Conservation (phyloP, 2,113 vertebrate genomes). For the Fulmarus glacialis region DNA sequence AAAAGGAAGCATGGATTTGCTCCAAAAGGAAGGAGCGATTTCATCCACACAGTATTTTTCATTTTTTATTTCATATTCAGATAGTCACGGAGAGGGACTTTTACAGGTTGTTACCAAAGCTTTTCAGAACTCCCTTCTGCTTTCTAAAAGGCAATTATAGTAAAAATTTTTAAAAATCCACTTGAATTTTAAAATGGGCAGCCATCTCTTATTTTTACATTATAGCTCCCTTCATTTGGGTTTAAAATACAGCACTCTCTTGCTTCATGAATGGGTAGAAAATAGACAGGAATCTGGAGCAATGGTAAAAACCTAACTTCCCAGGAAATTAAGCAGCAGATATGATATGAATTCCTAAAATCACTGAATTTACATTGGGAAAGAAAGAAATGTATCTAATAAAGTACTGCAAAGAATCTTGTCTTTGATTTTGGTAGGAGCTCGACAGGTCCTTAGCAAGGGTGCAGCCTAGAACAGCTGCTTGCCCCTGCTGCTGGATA, state of each 20-base stretch:
- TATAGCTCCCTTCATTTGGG: not conserved
- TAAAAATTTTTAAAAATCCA: not conserved
- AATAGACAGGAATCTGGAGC: not conserved
- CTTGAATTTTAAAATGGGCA: not conserved
- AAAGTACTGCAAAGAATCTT: not conserved
- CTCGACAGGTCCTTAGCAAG: not conserved
- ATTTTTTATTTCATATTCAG: not conserved
- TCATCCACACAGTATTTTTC: not conserved
- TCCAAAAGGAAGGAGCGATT: slow-evolving; percentile 19
- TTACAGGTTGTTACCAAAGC: not conserved
- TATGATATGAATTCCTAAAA: not conserved
- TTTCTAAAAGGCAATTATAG: not conserved
- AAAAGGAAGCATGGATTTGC: slow-evolving; percentile 33
- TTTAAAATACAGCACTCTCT: not conserved
- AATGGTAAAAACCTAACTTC: not conserved
- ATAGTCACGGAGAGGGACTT: not conserved
- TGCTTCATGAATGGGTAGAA: not conserved
- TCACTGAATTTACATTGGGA: not conserved
- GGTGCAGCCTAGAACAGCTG: not conserved
- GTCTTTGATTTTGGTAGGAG: not conserved
- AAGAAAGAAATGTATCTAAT: not conserved
- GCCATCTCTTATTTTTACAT: not conserved
- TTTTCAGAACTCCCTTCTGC: not conserved
- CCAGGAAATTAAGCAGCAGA: not conserved
- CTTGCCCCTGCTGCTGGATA: not conserved